These are phyloP conservation scores for Gila orcuttii DNA, from an alignment of 2,113 vertebrate genomes.

Conservation along the genomic window DNA sequence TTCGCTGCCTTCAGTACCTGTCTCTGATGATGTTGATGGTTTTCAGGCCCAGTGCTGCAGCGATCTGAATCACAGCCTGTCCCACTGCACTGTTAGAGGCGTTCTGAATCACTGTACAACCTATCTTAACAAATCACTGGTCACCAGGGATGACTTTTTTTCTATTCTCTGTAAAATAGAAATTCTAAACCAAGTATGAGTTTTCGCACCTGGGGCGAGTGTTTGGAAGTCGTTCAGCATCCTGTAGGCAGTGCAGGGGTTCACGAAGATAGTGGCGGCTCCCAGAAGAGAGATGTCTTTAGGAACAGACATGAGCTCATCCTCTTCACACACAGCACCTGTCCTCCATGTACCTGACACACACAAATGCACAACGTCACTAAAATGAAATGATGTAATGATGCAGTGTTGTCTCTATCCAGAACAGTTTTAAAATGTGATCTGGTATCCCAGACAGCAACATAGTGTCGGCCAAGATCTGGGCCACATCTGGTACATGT, in stretches of 20 bases:
- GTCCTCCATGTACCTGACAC: slow-evolving; percentile 68
- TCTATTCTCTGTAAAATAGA: not conserved
- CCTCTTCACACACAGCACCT: slow-evolving; percentile 61
- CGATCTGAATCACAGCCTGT: slow-evolving; percentile 96
- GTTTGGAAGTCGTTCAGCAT: slow-evolving; percentile 66
- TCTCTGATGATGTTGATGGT: slow-evolving; percentile 92
- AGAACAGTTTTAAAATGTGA: no score
- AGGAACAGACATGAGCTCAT: slow-evolving; percentile 57
- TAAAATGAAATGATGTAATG: no score
- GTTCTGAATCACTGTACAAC: slow-evolving; percentile 93
- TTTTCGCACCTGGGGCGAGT: slow-evolving; percentile 56
- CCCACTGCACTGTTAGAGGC: slow-evolving; percentile 95
- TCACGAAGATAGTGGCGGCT: slow-evolving; percentile 66
- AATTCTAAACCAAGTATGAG: not conserved
- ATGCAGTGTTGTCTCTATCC: no score
- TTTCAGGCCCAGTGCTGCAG: slow-evolving; percentile 82
- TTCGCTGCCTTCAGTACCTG: slow-evolving; percentile 74
- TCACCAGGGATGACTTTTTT: not conserved
- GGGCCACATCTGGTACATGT: no score
- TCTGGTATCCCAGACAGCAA: no score
- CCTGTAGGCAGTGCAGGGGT: slow-evolving; percentile 68
- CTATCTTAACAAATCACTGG: slow-evolving; percentile 64
- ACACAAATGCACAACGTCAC: not conserved
- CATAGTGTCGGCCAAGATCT: no score
- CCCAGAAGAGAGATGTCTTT: slow-evolving; percentile 61